Conservation (phyloP, 2,888 invertebrate genomes). For the Laspeyria flexula region DNA sequence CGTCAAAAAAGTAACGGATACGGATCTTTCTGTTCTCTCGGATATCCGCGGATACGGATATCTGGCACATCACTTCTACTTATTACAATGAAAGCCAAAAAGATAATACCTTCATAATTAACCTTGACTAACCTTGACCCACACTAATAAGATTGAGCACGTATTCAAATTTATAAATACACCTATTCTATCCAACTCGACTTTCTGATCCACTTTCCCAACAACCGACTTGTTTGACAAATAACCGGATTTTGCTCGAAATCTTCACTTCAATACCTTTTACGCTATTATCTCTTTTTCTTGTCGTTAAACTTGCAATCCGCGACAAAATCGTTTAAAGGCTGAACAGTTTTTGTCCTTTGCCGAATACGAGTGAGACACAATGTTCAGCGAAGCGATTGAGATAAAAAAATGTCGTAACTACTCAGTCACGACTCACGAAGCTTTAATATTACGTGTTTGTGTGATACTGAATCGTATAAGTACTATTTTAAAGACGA, state of each 20-base stretch:
- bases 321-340: slow-evolving; percentile 17
- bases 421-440: slow-evolving; percentile 27
- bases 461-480: slow-evolving; percentile 8
- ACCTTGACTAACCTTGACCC: neutral
- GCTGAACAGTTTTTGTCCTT: slow-evolving; percentile 28
- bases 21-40: no score
- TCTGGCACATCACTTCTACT: no score
- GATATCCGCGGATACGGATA: no score
- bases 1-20: no score
- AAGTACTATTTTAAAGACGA: slow-evolving; percentile 1
- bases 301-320: slow-evolving; percentile 26
- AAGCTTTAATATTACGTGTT: slow-evolving; percentile 15
- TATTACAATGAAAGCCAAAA: no score
- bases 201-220: neutral
- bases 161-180: neutral
- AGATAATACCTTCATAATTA: no score
- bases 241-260: neutral
- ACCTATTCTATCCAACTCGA: neutral
- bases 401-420: slow-evolving; percentile 23
- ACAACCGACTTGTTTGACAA: neutral
- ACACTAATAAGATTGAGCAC: neutral
- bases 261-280: slow-evolving; percentile 11
- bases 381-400: slow-evolving; percentile 29
- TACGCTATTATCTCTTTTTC: slow-evolving; percentile 9
- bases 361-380: slow-evolving; percentile 18